A percentile compares a stretch with the other conserved stretches of the same genome.
These are phyloP conservation scores for Mormoops blainvillei DNA, from an alignment of 2,113 vertebrate genomes.

Conservation along the genomic window DNA sequence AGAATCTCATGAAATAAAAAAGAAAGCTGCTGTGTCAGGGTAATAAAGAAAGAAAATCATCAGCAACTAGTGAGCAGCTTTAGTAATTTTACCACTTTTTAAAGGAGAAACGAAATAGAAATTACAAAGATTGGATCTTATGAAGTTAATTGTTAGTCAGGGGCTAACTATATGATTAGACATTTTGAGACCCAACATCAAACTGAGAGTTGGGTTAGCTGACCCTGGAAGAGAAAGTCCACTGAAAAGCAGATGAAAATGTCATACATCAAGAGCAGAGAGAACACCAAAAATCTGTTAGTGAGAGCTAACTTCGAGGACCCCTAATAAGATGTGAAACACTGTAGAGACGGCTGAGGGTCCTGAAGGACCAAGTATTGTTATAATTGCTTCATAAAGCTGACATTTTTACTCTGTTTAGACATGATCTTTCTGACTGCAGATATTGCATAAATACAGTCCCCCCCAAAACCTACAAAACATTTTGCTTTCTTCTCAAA, in stretches of 20 bases:
- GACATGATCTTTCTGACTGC: not conserved
- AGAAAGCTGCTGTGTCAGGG: not conserved
- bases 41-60: not conserved
- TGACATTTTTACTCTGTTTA: not conserved
- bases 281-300: not conserved
- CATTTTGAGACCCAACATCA: not conserved
- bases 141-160: not conserved
- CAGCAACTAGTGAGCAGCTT: not conserved
- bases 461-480: not conserved
- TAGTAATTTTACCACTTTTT: not conserved
- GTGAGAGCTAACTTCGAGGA: not conserved
- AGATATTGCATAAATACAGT: not conserved
- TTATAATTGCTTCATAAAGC: not conserved
- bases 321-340: not conserved
- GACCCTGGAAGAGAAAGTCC: not conserved
- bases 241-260: not conserved
- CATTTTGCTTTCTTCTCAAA: not conserved
- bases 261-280: not conserved
- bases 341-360: accelerated
- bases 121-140: not conserved
- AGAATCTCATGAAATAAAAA: not conserved
- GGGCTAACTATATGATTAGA: not conserved
- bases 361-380: not conserved
- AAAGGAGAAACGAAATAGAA: not conserved
- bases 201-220: not conserved